These are phyloP conservation scores for Hypomecis punctinalis DNA, from an alignment of 2,888 invertebrate species.

Conservation along the genomic window DNA sequence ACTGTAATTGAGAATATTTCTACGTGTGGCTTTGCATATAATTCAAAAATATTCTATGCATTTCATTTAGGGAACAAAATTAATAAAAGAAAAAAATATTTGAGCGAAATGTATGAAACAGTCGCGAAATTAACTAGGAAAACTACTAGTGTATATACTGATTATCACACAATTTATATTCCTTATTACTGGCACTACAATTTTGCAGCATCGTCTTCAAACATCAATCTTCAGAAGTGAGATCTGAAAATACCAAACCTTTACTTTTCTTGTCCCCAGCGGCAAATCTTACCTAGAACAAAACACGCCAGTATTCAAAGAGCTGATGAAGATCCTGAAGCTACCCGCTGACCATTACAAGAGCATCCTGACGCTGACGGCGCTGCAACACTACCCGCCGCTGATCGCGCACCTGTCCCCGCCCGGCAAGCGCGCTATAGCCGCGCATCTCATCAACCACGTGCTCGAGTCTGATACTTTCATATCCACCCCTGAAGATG, in stretches of 20 bases:
- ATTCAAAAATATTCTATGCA: too few species aligned
- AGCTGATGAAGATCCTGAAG: conserved; percentile 96
- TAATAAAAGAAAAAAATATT: too few species aligned
- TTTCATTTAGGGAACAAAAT: too few species aligned
- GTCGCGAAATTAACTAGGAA: too few species aligned
- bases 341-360: conserved; percentile 98
- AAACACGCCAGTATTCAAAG: conserved; percentile 94
- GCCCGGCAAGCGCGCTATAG: conserved; percentile 92
- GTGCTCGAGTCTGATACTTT: conserved; percentile 95
- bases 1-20: too few species aligned
- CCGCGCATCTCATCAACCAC: conserved; percentile 95
- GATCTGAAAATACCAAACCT: neutral
- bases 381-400: conserved; percentile 94
- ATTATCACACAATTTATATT: too few species aligned
- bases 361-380: conserved; percentile 94
- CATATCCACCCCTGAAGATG: conserved; percentile 95
- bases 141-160: too few species aligned
- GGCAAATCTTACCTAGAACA: conserved; percentile 86
- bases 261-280: conserved; percentile 67
- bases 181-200: too few species aligned
- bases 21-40: too few species aligned
- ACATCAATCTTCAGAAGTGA: too few species aligned
- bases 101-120: too few species aligned
- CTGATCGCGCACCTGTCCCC: conserved; percentile 95
- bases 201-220: too few species aligned